Evolutionary conservation across 2,113 vertebrate genomes (phyloP).

Genomic region (Prietella phreatophila): DNA sequence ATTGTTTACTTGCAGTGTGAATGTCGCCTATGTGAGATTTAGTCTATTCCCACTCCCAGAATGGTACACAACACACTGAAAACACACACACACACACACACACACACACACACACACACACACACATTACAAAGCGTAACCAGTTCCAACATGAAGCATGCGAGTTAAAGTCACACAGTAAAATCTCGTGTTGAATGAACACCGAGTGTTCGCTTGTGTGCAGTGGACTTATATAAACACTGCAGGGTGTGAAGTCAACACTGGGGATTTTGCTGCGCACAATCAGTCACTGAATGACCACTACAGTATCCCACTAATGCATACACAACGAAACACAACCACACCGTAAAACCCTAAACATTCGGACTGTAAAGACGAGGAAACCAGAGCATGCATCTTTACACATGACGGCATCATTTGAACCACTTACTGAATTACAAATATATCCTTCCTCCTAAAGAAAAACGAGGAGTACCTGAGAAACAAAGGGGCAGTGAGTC

Average conservation of each 20-base stretch:
- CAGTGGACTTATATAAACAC: too few relatives aligned
- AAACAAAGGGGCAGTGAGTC: constrained; percentile 63
- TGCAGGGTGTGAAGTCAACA: too few relatives aligned
- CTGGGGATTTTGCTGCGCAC: too few relatives aligned
- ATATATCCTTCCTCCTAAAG: constrained; percentile 99
- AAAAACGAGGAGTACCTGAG: constrained; percentile 98
- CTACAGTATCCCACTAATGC: neutral
- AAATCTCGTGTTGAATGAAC: too few relatives aligned
- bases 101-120: constrained; percentile 1
- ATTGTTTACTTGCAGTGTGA: neutral
- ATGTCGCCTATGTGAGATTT: constrained; percentile 1
- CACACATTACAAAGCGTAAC: neutral
- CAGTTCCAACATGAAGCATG: neutral
- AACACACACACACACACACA: constrained; percentile 4
- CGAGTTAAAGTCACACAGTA: neutral
- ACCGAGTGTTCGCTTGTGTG: too few relatives aligned
- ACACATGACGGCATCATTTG: constrained; percentile 33
- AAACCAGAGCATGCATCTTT: constrained; percentile 32
- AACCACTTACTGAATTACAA: constrained; percentile 98
- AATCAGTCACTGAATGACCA: neutral
- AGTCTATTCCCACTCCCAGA: constrained; percentile 8
- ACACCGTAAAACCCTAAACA: neutral
- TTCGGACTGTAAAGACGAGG: neutral
- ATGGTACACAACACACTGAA: neutral
- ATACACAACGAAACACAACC: neutral